These are phyloP conservation scores for Coptodon rendalli DNA, from an alignment of 2,113 vertebrate species.

Conservation along the genomic window DNA sequence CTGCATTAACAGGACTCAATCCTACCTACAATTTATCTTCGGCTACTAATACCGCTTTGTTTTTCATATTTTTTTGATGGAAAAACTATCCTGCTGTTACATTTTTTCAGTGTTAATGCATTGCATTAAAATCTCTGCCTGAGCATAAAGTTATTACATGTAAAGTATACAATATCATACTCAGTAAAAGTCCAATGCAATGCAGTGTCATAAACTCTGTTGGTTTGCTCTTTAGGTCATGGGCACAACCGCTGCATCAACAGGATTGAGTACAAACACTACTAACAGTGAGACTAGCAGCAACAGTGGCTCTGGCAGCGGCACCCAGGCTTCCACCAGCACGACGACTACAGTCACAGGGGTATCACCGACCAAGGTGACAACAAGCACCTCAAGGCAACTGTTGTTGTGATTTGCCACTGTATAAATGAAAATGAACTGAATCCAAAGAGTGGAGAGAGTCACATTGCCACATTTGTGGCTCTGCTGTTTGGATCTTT, in stretches of 20 bases:
- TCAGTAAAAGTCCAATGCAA: not conserved
- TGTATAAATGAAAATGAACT: no score
- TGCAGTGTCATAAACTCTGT: not conserved
- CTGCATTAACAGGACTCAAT: not conserved
- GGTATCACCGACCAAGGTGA: no score
- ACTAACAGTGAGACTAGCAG: fast-evolving
- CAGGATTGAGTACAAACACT: not conserved
- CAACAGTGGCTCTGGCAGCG: not conserved
- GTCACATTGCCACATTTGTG: no score
- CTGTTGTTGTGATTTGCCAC: no score
- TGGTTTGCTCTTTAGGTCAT: not conserved
- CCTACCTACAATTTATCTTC: not conserved
- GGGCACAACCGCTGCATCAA: not conserved
- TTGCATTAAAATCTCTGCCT: fast-evolving
- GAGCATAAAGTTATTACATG: not conserved
- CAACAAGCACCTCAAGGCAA: no score
- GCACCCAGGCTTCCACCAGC: not conserved
- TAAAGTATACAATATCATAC: not conserved
- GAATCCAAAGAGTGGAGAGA: no score
- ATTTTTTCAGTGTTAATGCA: not conserved
- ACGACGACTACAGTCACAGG: not conserved
- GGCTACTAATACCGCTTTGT: not conserved
- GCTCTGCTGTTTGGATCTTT: no score
- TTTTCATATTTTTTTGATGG: not conserved
- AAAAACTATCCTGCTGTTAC: not conserved